Evolutionary conservation across 2,888 invertebrate species (phyloP).

Genomic region (Eupsilia transversa): DNA sequence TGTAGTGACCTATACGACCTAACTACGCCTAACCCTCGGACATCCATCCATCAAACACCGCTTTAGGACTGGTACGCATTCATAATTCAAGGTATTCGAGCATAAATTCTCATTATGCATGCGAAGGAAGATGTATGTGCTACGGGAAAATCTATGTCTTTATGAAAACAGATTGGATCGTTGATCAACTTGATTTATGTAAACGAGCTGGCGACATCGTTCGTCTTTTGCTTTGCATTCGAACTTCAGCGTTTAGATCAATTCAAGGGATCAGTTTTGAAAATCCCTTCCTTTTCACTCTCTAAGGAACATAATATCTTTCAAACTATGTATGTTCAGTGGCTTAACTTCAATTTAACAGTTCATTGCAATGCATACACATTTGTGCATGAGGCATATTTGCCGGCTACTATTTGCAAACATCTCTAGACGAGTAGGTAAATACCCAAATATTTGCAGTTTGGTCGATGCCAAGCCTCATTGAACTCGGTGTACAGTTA

Average conservation of each 20-base stretch:
- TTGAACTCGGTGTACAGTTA: slow-evolving; percentile 61
- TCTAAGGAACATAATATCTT: too few relatives aligned
- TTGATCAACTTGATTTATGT: slow-evolving; percentile 52
- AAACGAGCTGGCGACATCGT: slow-evolving; percentile 17
- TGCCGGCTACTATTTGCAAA: slow-evolving; percentile 22
- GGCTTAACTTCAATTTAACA: not conserved
- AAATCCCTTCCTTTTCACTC: not conserved
- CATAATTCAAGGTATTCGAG: slow-evolving; percentile 58
- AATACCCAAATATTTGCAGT: slow-evolving; percentile 52
- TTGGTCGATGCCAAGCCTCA: slow-evolving; percentile 42
- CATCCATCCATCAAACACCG: slow-evolving; percentile 55
- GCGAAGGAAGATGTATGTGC: slow-evolving; percentile 52
- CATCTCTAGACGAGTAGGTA: slow-evolving; percentile 30
- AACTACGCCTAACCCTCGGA: slow-evolving; percentile 41
- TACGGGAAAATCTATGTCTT: slow-evolving; percentile 60
- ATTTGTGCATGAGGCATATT: not conserved
- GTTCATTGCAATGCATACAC: not conserved
- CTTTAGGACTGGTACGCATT: slow-evolving; percentile 44
- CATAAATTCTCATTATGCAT: slow-evolving; percentile 61
- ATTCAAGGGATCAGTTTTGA: not conserved
- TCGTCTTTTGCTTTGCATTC: not conserved
- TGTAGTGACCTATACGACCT: slow-evolving; percentile 58
- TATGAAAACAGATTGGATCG: slow-evolving; percentile 50
- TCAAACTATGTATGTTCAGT: not conserved
- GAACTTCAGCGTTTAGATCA: not conserved